phyloP scores from a whole-genome alignment of 2,888 invertebrate species.

The Acleris cristana region DNA sequence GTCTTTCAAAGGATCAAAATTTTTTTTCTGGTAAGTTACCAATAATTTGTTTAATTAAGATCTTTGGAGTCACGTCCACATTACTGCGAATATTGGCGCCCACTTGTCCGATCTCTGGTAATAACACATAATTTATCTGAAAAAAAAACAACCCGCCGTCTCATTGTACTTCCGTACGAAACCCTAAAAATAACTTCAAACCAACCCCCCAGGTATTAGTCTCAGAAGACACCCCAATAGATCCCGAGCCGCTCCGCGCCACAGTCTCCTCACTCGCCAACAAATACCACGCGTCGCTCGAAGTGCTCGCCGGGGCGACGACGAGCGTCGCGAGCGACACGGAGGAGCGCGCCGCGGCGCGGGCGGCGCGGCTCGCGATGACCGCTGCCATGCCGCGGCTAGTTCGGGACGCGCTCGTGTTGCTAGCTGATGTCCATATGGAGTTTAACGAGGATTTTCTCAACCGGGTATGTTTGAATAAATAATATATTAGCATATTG shows the following conservation, averaged over 20 bases:
- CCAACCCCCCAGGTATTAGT: conserved; percentile 36
- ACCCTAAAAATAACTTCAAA: too few species aligned
- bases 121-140: too few species aligned
- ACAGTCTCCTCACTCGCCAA: conserved; percentile 40
- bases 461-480: conserved; percentile 88
- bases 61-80: too few species aligned
- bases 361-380: conserved; percentile 84
- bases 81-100: too few species aligned
- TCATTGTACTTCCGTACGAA: too few species aligned
- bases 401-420: conserved; percentile 88
- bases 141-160: too few species aligned
- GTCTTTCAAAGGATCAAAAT: too few species aligned
- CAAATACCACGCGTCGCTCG: conserved; percentile 42
- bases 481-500: neutral
- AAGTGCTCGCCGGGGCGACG: conserved; percentile 37
- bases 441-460: conserved; percentile 92
- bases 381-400: conserved; percentile 89
- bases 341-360: conserved; percentile 89
- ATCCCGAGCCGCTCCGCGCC: conserved; percentile 39
- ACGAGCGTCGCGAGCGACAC: conserved; percentile 82
- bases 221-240: conserved; percentile 36
- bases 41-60: too few species aligned
- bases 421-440: conserved; percentile 87
- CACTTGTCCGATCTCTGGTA: too few species aligned
- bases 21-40: too few species aligned